phyloP scores from a whole-genome alignment of 2,113 vertebrate species.

The Prietella phreatophila region DNA sequence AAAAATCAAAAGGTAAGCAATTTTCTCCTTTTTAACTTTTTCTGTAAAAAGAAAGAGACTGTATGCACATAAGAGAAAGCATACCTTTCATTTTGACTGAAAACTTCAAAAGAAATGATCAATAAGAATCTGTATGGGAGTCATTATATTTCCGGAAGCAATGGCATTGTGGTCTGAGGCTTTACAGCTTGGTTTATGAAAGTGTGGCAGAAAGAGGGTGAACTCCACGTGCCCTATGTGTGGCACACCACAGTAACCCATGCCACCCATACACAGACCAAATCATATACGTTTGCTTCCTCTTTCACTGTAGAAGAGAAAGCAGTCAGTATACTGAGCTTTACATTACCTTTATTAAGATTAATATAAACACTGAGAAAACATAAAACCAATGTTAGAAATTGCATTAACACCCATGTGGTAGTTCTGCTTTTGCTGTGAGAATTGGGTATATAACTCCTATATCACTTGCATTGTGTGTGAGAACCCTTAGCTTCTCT shows the following conservation, averaged over 20 bases:
- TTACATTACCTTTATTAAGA: neutral
- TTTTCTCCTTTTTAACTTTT: neutral
- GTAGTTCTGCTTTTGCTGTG: neutral
- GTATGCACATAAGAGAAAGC: neutral
- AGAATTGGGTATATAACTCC: neutral
- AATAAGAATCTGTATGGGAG: neutral
- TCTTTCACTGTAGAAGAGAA: neutral
- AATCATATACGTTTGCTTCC: neutral
- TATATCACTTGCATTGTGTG: neutral
- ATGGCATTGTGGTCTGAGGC: conserved; percentile 45
- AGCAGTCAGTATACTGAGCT: neutral
- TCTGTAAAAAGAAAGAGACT: neutral
- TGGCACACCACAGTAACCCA: conserved; percentile 44
- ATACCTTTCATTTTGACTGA: neutral
- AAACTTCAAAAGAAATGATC: neutral
- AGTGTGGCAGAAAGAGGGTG: conserved; percentile 40
- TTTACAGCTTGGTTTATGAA: conserved; percentile 27
- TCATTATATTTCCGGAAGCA: neutral
- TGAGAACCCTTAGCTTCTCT: neutral
- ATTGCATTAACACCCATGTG: neutral
- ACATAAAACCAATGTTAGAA: neutral
- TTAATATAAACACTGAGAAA: neutral
- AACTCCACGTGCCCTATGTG: conserved; percentile 43
- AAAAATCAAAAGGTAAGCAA: neutral
- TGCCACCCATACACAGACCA: conserved; percentile 19